These are phyloP conservation scores for Meliscaeva auricollis DNA, from an alignment of 2,888 invertebrate species.

Conservation along the genomic window DNA sequence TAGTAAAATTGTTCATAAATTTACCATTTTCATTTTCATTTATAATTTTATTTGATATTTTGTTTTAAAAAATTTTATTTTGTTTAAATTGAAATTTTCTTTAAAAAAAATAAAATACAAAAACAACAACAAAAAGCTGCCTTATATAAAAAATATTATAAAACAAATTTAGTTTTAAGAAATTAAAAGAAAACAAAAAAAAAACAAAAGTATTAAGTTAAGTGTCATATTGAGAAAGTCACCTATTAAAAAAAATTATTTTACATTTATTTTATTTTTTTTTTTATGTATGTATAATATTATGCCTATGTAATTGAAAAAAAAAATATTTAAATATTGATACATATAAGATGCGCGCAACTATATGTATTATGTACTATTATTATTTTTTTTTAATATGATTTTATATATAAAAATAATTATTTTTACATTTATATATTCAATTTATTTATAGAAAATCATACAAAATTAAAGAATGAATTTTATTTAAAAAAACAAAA, in stretches of 20 bases:
- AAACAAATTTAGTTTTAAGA: constrained; percentile 30
- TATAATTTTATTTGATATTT: not conserved
- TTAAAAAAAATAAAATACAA: constrained; percentile 41
- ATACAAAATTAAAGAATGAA: constrained; percentile 77
- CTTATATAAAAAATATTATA: constrained; percentile 52
- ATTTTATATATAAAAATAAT: constrained; percentile 44
- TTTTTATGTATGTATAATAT: constrained; percentile 6
- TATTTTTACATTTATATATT: constrained; percentile 52
- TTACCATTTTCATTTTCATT: constrained; percentile 12
- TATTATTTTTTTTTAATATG: constrained; percentile 61
- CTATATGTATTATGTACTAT: constrained; percentile 65
- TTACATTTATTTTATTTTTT: constrained; percentile 44
- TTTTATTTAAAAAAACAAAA: constrained; percentile 78
- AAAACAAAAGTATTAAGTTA: constrained; percentile 82
- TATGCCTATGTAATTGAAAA: no score
- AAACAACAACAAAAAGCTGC: constrained; percentile 54
- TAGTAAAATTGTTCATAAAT: constrained; percentile 21
- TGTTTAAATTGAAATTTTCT: constrained; percentile 21
- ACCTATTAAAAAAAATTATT: constrained; percentile 41
- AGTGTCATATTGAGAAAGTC: constrained; percentile 82
- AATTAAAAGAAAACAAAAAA: constrained; percentile 43
- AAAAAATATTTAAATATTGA: constrained; percentile 56
- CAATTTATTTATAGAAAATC: constrained; percentile 72
- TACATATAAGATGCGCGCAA: constrained; percentile 72
- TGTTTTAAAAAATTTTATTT: constrained; percentile 37